Conservation (phyloP, 2,888 invertebrate species). For the Tetragonisca angustula region DNA sequence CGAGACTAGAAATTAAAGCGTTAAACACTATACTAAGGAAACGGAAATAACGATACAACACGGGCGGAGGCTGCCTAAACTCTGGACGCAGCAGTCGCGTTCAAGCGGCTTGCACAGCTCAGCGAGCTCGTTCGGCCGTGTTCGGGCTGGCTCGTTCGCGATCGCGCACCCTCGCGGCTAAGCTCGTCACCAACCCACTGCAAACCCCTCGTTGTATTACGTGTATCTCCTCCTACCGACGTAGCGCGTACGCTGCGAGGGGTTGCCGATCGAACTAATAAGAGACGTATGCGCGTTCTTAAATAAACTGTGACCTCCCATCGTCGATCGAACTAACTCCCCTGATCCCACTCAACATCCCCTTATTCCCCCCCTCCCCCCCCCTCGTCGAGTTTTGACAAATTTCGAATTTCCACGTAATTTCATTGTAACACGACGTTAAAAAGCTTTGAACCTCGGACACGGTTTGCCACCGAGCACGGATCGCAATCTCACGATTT, state of each 20-base stretch:
- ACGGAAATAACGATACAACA: conserved; percentile 78
- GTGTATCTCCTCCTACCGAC: conserved; percentile 37
- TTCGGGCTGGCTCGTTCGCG: conserved; percentile 63
- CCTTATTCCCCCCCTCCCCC: neutral
- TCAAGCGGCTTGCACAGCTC: conserved; percentile 53
- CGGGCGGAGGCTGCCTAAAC: conserved; percentile 81
- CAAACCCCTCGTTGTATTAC: conserved; percentile 46
- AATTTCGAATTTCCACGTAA: neutral
- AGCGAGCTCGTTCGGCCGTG: conserved; percentile 59
- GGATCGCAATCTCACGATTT: neutral
- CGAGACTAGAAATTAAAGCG: conserved; percentile 72
- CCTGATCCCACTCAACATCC: neutral
- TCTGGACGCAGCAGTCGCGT: conserved; percentile 68
- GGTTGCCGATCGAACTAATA: conserved; percentile 65
- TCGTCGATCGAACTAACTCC: conserved; percentile 49
- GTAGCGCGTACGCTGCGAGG: conserved; percentile 30
- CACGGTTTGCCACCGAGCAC: neutral
- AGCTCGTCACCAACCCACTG: conserved; percentile 35
- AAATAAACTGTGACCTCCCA: conserved; percentile 54
- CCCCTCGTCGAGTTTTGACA: conserved; percentile 1
- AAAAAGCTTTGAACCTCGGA: neutral
- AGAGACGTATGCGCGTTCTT: conserved; percentile 62
- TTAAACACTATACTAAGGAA: conserved; percentile 80
- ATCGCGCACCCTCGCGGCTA: conserved; percentile 57
- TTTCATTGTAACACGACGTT: neutral